These are phyloP conservation scores for Amblyraja radiata DNA, from an alignment of 2,797 vertebrate species.

Conservation along the genomic window DNA sequence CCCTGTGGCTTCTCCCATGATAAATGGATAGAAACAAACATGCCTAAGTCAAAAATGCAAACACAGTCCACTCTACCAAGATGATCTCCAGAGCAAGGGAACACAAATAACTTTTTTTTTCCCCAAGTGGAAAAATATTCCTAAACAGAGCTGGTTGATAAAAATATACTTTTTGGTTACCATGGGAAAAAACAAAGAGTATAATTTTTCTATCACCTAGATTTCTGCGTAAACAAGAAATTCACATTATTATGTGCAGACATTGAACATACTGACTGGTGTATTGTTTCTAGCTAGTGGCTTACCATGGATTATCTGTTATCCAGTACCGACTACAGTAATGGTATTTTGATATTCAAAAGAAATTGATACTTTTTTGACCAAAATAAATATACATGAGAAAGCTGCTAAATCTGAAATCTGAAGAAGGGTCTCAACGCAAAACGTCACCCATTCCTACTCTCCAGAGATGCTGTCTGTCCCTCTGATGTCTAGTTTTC, in stretches of 20 bases:
- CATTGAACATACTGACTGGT: neutral
- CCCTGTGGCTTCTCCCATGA: neutral
- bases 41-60: neutral
- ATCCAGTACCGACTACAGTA: neutral
- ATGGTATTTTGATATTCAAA: neutral
- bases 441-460: conserved; percentile 63
- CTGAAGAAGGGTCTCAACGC: conserved; percentile 44
- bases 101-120: neutral
- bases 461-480: too few species aligned
- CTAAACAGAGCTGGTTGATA: neutral
- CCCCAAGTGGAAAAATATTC: neutral
- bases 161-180: too few species aligned
- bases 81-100: neutral
- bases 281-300: neutral
- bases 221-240: too few species aligned
- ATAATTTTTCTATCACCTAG: too few species aligned
- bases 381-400: neutral
- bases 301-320: too few species aligned
- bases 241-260: too few species aligned
- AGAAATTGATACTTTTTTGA: neutral
- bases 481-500: too few species aligned
- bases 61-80: neutral
- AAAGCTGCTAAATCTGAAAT: neutral
- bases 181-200: too few species aligned
- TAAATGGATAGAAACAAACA: neutral